Evolutionary conservation across 2,113 vertebrate species (phyloP).

Genomic region (Ellobius talpinus): DNA sequence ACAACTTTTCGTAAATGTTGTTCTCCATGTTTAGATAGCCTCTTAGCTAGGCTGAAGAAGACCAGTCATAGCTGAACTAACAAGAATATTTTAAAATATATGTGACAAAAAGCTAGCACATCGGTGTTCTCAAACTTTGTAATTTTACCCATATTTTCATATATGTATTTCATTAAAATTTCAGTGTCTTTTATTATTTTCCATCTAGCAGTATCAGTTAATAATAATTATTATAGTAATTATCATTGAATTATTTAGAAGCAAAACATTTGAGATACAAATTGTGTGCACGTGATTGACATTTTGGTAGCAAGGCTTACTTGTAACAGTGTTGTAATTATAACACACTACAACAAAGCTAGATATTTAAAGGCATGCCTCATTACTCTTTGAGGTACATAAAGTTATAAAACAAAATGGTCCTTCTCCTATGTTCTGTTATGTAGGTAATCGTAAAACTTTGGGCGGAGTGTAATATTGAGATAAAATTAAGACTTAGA

Average conservation of each 20-base stretch:
- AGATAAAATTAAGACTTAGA: not conserved
- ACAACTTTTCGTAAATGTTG: not conserved
- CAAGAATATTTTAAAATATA: not conserved
- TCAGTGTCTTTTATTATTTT: not conserved
- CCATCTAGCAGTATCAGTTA: not conserved
- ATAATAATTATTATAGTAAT: not conserved
- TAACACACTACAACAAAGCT: not conserved
- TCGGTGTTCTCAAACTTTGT: not conserved
- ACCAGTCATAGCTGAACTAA: not conserved
- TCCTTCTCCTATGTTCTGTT: not conserved
- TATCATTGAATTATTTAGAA: conserved; percentile 8
- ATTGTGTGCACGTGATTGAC: not conserved
- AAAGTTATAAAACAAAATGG: not conserved
- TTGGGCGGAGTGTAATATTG: not conserved
- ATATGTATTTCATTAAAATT: not conserved
- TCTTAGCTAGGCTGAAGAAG: not conserved
- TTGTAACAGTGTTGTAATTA: not conserved
- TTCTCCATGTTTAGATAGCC: not conserved
- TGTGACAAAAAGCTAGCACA: not conserved
- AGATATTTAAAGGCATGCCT: not conserved
- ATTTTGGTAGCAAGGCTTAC: not conserved
- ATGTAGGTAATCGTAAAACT: not conserved
- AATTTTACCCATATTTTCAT: not conserved
- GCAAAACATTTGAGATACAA: not conserved
- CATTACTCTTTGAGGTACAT: not conserved